A percentile compares a stretch with the other conserved stretches of the same genome.
These are phyloP conservation scores for Hippocampus guttulatus DNA, from an alignment of 2,113 vertebrate species.

Conservation along the genomic window DNA sequence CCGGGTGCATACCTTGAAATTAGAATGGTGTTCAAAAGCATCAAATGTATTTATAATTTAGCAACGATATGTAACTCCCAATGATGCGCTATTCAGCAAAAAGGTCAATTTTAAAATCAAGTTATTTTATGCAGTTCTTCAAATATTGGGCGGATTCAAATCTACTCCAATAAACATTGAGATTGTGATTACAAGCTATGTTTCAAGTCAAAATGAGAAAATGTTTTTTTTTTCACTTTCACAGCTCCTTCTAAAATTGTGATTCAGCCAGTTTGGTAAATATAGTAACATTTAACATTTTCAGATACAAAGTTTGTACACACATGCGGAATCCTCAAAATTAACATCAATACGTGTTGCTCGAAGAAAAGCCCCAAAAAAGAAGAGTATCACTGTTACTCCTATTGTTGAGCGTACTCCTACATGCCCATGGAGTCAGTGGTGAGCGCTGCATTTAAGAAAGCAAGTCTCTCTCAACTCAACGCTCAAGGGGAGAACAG, in stretches of 20 bases:
- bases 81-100: not conserved
- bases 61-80: not conserved
- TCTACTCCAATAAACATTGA: not conserved
- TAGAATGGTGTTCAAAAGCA: too few relatives aligned
- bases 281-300: not conserved
- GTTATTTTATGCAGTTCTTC: not conserved
- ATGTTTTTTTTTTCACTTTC: not conserved
- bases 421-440: conserved; percentile 16
- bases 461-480: conserved; percentile 49
- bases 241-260: not conserved
- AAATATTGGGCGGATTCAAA: not conserved
- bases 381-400: conserved; percentile 6
- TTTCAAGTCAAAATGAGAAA: not conserved
- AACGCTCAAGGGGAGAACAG: conserved; percentile 52
- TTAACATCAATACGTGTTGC: not conserved
- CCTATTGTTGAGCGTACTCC: not conserved
- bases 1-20: not conserved
- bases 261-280: not conserved
- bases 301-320: not conserved
- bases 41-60: not conserved
- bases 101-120: not conserved
- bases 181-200: not conserved
- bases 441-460: conserved; percentile 38
- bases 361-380: conserved; percentile 9
- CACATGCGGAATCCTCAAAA: not conserved